Evolutionary conservation across 2,888 invertebrate species (phyloP), one percentile per base, ranked within the genome.

Genomic region (Rhingia rostrata): DNA sequence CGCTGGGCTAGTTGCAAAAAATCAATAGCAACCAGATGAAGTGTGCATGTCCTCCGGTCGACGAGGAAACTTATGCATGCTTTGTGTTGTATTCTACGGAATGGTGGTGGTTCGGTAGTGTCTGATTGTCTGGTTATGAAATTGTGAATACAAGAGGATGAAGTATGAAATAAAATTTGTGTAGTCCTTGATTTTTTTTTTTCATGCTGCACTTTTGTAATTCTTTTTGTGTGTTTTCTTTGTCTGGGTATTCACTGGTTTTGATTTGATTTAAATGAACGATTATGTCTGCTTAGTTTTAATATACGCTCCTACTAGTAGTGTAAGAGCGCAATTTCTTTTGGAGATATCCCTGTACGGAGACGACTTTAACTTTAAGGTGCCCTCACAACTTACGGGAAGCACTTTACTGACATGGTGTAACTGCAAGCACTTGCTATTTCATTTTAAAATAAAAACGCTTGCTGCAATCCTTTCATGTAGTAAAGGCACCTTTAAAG

Each of bases 1-100:
- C 4, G 95, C 96, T 4, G 95, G 95, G 32, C 92, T 96, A 61
- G 95, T 96, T 0, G 93, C 94, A 0, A 92, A 92, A 88, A 91
- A 91, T 87, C 88, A 88, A 78, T 91, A 86, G 78, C 69, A 39
- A 66, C 58, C 60, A 78, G 64, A 58, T 45, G 51, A n/a, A 53
- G 14, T 67, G 51, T 35, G 14, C 35, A 61, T 53, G 37, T 35
- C 53, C 43, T 56, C 39, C 54, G 35, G 14, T 32, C 49, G 32
- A 45, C 22, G 41, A 49, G 37, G 35, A 43, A n/a, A 58, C 35
- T 56, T 74, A 67, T 12, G 35, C 54, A 35, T 53, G 43, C 35
- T 32, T 5, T 72, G 56, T 51, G 22, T 41, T 54, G 53, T 51
- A 58, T 33, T 41, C 9, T 35, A 32, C 2, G 54, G 22, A 7